phyloP scores from a whole-genome alignment of 2,113 vertebrate genomes.

The Periophthalmodon schlosseri region DNA sequence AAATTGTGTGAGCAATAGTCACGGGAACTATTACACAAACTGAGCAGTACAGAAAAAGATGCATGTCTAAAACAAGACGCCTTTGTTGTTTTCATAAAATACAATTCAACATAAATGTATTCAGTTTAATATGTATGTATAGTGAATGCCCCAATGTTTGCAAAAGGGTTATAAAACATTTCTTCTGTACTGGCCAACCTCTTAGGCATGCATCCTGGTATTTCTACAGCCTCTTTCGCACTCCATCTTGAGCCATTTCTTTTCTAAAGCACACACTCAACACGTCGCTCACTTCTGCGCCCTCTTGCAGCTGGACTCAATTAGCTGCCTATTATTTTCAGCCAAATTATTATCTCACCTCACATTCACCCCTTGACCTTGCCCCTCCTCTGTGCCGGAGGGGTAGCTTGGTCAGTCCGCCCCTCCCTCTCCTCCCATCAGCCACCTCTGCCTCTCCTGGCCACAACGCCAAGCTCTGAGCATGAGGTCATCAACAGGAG shows the following conservation, averaged over 20 bases:
- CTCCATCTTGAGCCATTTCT: constrained; percentile 11
- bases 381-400: constrained; percentile 69
- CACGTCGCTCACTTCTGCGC: constrained; percentile 39
- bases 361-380: constrained; percentile 68
- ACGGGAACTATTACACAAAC: neutral
- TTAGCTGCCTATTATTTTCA: constrained; percentile 67
- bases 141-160: neutral
- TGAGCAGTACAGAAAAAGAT: neutral
- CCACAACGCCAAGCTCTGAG: constrained; percentile 33
- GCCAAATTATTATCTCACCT: constrained; percentile 77
- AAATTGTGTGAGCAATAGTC: neutral
- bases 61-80: neutral
- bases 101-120: no score
- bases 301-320: constrained; percentile 70
- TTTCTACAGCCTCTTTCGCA: constrained; percentile 32
- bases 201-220: neutral
- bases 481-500: constrained; percentile 73
- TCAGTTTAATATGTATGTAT: neutral
- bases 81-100: neutral
- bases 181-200: neutral
- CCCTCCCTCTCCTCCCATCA: constrained; percentile 48
- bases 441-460: constrained; percentile 23
- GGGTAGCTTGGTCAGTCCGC: constrained; percentile 46
- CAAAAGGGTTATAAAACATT: neutral
- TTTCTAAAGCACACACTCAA: constrained; percentile 24